Conservation (phyloP, 2,888 invertebrate species). For the Dryococelus australis region DNA sequence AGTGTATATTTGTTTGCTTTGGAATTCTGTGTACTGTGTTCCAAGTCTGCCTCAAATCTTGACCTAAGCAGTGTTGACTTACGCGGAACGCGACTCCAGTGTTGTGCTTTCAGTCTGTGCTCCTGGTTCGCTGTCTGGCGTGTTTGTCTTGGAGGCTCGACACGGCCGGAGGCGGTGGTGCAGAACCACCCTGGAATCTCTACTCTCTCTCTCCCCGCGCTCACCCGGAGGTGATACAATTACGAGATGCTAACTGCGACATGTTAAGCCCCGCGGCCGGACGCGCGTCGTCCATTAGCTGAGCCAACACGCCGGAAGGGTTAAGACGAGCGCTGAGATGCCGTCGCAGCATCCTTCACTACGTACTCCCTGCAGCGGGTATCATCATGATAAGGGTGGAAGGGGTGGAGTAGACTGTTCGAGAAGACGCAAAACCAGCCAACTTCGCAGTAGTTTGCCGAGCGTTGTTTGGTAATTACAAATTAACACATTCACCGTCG, state of each 20-base stretch:
- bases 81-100: too few species aligned
- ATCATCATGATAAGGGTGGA: too few species aligned
- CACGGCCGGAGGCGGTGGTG: neutral
- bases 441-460: neutral
- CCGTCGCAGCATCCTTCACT: neutral
- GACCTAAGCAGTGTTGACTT: neutral
- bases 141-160: neutral
- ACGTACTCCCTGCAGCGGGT: neutral
- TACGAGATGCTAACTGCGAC: neutral
- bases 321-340: neutral
- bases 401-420: neutral
- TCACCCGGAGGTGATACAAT: conserved; percentile 5
- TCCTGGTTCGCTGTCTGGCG: neutral
- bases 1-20: neutral
- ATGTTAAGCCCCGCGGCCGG: neutral
- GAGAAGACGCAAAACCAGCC: neutral
- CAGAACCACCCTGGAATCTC: neutral
- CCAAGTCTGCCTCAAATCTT: neutral
- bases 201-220: neutral
- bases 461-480: neutral
- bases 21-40: neutral
- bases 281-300: conserved; percentile 16
- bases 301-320: neutral
- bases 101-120: neutral
- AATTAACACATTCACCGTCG: neutral